These are phyloP conservation scores for Athene cunicularia DNA, from an alignment of 2,113 vertebrate species.

Conservation along the genomic window DNA sequence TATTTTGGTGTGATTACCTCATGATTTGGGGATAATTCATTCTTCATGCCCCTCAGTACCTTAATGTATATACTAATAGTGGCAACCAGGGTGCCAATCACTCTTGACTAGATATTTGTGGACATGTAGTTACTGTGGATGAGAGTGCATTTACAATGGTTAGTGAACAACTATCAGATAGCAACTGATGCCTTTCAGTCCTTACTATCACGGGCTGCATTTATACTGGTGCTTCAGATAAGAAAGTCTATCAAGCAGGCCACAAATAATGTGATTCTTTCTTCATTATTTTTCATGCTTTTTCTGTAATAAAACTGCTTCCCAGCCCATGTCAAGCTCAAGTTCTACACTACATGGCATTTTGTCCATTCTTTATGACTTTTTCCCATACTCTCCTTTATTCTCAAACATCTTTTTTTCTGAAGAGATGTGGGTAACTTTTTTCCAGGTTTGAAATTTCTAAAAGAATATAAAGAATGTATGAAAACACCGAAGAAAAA, in stretches of 20 bases:
- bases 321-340: background rate
- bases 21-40: constrained; percentile 58
- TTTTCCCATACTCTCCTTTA: background rate
- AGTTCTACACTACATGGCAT: background rate
- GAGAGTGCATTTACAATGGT: constrained; percentile 38
- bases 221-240: constrained; percentile 16
- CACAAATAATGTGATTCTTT: background rate
- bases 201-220: background rate
- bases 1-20: constrained; percentile 43
- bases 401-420: background rate
- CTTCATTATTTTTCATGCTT: background rate
- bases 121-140: constrained; percentile 33
- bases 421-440: background rate
- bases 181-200: constrained; percentile 8
- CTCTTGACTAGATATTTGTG: constrained; percentile 48
- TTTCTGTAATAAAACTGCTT: background rate
- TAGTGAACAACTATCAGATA: background rate
- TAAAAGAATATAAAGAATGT: background rate
- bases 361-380: background rate
- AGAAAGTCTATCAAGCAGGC: constrained; percentile 2
- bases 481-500: background rate
- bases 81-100: constrained; percentile 58
- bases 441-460: background rate
- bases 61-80: constrained; percentile 44
- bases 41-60: constrained; percentile 34